phyloP scores from a whole-genome alignment of 2,888 invertebrate species.

The Nesidiocoris tenuis region DNA sequence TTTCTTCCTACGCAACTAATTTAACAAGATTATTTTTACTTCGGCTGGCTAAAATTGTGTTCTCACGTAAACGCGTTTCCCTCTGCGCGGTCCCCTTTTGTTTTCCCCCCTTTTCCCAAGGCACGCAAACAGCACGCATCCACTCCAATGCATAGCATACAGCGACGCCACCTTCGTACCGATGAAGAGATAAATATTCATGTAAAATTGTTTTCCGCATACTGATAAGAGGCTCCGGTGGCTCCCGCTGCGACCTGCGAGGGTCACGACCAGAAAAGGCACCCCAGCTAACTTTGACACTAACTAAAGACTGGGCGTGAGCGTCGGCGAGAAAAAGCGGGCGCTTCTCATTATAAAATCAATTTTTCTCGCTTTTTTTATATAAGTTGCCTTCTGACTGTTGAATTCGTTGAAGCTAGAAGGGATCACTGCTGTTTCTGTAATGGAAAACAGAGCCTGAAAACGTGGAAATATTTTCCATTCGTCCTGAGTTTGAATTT shows the following conservation, averaged over 20 bases:
- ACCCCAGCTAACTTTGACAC: background rate
- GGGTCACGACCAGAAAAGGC: background rate
- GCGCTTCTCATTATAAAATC: background rate
- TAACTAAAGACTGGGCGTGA: background rate
- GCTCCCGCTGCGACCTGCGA: background rate
- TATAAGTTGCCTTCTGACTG: background rate
- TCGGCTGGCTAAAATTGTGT: too few relatives aligned
- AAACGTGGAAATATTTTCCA: too few relatives aligned
- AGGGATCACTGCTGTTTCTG: too few relatives aligned
- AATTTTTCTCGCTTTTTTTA: background rate
- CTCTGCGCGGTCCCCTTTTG: background rate
- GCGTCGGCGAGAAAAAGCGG: background rate
- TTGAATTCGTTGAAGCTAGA: background rate
- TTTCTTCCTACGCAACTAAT: too few relatives aligned
- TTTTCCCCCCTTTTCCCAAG: background rate
- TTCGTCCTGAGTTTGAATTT: too few relatives aligned
- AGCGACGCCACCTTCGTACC: background rate
- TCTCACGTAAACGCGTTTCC: too few relatives aligned
- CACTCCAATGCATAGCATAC: background rate
- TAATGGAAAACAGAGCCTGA: too few relatives aligned
- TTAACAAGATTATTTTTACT: too few relatives aligned
- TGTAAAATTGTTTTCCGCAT: slow-evolving; percentile 11
- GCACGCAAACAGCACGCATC: background rate
- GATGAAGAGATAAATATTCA: slow-evolving; percentile 4
- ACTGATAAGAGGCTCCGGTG: background rate